Evolutionary conservation across 2,113 vertebrate genomes (phyloP), one percentile per base, ranked within the genome.

Genomic region (Salvelinus namaycush): DNA sequence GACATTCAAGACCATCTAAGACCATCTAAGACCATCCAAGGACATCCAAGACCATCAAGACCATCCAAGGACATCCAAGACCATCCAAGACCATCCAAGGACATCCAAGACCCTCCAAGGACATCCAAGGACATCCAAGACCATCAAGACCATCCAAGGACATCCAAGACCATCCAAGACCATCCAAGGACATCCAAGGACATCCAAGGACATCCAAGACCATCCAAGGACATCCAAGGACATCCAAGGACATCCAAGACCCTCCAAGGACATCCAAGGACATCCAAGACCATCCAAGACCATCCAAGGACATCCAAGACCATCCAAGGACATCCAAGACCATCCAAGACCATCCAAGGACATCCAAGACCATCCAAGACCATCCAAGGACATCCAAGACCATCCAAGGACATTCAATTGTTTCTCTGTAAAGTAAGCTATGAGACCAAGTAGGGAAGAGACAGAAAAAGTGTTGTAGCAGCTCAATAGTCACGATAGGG

Each of bases 401-500:
- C 39, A 39, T 9, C 20, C 68, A 26, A 34, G 48, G 73, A 72
- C 29, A 54, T 71, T 70, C 2, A 66, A 70, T n/a, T n/a, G 22
- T 85, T 81, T 74, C 74, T 67, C 68, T 77, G 72, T 14, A 20
- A 57, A 57, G 54, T 57, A 44, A 2, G 2, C n/a, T 22, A 24
- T 3, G 22, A 70, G 79, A 76, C 73, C 3, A 29, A 27, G 24
- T 66, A 26, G n/a, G 3, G 64, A 66, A 24, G 4, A 14, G 16
- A 62, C 59, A 54, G 51, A 80, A 88, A 86, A 87, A 88, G 88
- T 84, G 87, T 85, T 18, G 92, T 93, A 87, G 95, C 94, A 95
- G 94, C 94, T 93, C 92, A 95, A 97, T 96, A 96, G 96, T 96
- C 96, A 95, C 92, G 94, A 94, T 92, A 93, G 92, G 93, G 90